Percentiles rank a stretch among this genome's conserved stretches.
These are phyloP conservation scores for Coturnix japonica DNA, from an alignment of 2,113 vertebrate species.

Conservation along the genomic window DNA sequence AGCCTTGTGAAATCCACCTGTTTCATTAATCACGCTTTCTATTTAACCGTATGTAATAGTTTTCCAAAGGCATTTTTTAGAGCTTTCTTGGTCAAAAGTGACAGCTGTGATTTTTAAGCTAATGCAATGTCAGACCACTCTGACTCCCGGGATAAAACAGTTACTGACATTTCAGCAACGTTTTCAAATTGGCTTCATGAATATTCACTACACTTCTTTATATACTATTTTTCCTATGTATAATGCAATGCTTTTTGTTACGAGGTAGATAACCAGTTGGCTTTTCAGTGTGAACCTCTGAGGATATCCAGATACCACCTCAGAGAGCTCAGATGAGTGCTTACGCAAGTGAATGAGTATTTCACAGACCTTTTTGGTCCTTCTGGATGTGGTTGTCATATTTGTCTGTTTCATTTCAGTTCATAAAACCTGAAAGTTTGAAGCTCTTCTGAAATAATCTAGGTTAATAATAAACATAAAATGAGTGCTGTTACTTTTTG, in stretches of 20 bases:
- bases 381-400: not conserved
- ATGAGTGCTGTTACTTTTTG: not conserved
- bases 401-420: not conserved
- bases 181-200: not conserved
- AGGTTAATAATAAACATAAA: not conserved
- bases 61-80: conserved; percentile 10
- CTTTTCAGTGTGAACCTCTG: conserved; percentile 7
- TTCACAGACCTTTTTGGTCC: not conserved
- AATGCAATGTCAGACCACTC: not conserved
- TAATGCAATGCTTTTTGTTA: not conserved
- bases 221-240: not conserved
- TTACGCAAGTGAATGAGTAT: conserved; percentile 4
- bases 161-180: not conserved
- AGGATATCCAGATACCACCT: not conserved
- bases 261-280: not conserved
- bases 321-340: not conserved
- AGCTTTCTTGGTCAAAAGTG: not conserved
- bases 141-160: not conserved
- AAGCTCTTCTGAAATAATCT: not conserved
- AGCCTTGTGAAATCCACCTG: not conserved
- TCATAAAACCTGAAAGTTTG: conserved; percentile 1
- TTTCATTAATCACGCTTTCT: conserved; percentile 15
- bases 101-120: conserved; percentile 21
- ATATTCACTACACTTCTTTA: conserved; percentile 1
- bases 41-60: not conserved